Evolutionary conservation across 53 echinoderm and acorn worm genomes (phyloP).

Genomic region (Echinarachnius parma): DNA sequence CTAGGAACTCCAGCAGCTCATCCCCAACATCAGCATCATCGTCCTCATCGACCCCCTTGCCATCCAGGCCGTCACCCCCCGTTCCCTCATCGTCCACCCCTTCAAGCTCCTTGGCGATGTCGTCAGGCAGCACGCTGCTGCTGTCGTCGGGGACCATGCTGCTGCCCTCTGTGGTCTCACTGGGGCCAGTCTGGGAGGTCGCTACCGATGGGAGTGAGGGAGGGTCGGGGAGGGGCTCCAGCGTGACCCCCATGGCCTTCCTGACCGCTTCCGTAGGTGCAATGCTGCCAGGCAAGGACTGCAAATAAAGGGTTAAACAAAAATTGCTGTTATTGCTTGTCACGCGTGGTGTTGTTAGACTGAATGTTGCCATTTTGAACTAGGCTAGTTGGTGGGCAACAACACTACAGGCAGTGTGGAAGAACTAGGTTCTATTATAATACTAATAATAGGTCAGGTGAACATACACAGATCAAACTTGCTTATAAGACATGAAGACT

Average conservation of each 20-base stretch:
- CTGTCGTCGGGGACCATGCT: too few relatives aligned
- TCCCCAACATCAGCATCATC: constrained; percentile 21
- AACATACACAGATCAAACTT: too few relatives aligned
- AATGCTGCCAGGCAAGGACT: constrained; percentile 68
- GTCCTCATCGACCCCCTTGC: constrained; percentile 24
- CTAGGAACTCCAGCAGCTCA: constrained; percentile 23
- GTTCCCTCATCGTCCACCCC: constrained; percentile 5
- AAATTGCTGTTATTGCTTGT: too few relatives aligned
- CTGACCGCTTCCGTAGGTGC: constrained; percentile 54
- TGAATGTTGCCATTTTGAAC: too few relatives aligned
- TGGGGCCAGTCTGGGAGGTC: constrained; percentile 9
- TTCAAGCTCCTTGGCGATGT: constrained; percentile 39
- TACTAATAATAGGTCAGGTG: too few relatives aligned
- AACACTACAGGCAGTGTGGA: too few relatives aligned
- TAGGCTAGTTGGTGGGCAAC: too few relatives aligned
- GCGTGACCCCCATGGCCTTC: constrained; percentile 70
- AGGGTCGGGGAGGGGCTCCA: constrained; percentile 24
- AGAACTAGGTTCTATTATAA: too few relatives aligned
- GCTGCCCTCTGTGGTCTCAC: constrained; percentile 33
- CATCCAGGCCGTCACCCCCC: not conserved
- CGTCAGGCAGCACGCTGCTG: constrained; percentile 20
- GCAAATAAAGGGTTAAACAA: too few relatives aligned
- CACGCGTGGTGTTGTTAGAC: too few relatives aligned
- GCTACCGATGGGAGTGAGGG: constrained; percentile 4
- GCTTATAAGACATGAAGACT: too few relatives aligned